These are phyloP conservation scores for Drosophila neocordata DNA, from an alignment of 1,140 invertebrate species.

Conservation along the genomic window DNA sequence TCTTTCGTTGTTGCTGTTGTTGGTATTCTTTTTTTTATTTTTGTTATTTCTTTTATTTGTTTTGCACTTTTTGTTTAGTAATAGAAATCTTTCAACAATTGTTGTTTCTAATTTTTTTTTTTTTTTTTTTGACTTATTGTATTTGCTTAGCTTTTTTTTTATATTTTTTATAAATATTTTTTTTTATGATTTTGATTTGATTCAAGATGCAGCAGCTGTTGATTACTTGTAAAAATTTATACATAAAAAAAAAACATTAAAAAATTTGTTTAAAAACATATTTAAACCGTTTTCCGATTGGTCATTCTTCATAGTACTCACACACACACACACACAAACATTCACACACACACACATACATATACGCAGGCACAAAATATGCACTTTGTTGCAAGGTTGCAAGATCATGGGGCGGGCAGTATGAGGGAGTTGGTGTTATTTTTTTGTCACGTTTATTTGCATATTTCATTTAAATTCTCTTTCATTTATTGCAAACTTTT, in stretches of 20 bases:
- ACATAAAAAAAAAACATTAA: constrained; percentile 15
- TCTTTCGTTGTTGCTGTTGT: not conserved
- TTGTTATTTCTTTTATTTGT: not conserved
- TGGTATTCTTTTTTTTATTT: not conserved
- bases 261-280: constrained; percentile 6
- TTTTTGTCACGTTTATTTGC: not conserved
- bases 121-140: not conserved
- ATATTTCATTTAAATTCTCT: not conserved
- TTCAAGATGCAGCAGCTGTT: constrained; percentile 19
- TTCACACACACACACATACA: not conserved
- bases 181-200: not conserved
- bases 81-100: too few species aligned
- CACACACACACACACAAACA: not conserved
- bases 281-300: constrained; percentile 2
- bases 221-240: constrained; percentile 1
- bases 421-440: not conserved
- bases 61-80: constrained; percentile 6
- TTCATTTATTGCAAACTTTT: not conserved
- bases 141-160: not conserved
- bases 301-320: not conserved
- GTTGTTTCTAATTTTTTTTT: not conserved
- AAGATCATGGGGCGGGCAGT: not conserved
- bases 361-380: not conserved
- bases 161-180: not conserved
- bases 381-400: constrained; percentile 6